A percentile compares a stretch with the other conserved stretches of the same genome.
These are phyloP conservation scores for Alcis repandata DNA, from an alignment of 2,888 invertebrate genomes.

Conservation along the genomic window DNA sequence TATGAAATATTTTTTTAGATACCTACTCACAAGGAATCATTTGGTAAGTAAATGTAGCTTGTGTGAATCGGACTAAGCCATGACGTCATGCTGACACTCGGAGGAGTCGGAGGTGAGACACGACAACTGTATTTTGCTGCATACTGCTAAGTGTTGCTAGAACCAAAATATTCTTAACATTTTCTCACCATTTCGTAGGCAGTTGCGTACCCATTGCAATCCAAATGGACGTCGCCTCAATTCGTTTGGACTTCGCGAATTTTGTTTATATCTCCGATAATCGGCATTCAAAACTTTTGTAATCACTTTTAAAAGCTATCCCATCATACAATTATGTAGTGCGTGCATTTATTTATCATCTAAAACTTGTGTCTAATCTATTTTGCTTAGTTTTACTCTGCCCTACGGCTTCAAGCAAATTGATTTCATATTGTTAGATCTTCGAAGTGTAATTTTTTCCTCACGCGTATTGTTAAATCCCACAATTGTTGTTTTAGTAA, in stretches of 20 bases:
- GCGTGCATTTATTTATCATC: conserved; percentile 68
- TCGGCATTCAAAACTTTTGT: conserved; percentile 83
- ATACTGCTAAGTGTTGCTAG: conserved; percentile 70
- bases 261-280: conserved; percentile 85
- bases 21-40: too few relatives aligned
- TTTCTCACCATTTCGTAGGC: conserved; percentile 76
- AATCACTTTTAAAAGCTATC: conserved; percentile 78
- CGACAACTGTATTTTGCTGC: conserved; percentile 45
- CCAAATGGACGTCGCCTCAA: conserved; percentile 82
- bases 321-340: conserved; percentile 75
- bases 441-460: conserved; percentile 43
- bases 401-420: conserved; percentile 51
- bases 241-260: conserved; percentile 71
- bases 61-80: conserved; percentile 48
- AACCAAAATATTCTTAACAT: conserved; percentile 75
- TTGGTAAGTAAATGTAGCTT: neutral
- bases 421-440: conserved; percentile 48
- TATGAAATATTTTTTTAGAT: too few relatives aligned
- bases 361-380: conserved; percentile 70
- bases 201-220: conserved; percentile 80
- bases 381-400: conserved; percentile 65
- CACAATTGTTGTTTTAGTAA: conserved; percentile 54
- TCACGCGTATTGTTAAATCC: conserved; percentile 49
- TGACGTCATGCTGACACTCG: conserved; percentile 40
- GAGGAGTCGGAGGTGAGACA: too few relatives aligned